phyloP scores from a whole-genome alignment of 2,113 vertebrate species.

The Perca fluviatilis region DNA sequence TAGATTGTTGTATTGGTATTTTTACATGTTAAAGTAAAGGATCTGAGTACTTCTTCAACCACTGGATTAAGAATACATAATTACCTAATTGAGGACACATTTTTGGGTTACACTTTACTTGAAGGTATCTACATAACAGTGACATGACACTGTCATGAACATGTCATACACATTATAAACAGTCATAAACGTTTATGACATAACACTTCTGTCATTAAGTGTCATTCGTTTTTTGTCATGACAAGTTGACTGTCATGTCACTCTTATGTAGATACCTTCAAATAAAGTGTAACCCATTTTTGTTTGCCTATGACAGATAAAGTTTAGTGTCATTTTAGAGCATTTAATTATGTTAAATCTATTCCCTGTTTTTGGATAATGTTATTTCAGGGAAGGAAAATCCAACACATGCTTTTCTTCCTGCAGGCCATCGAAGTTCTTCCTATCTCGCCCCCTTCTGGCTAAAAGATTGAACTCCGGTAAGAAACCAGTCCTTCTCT shows the following conservation, averaged over 20 bases:
- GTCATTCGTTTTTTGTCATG: no score
- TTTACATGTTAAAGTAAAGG: neutral
- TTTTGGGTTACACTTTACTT: neutral
- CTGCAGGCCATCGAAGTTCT: neutral
- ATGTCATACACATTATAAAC: no score
- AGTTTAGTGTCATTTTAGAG: neutral
- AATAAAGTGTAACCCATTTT: neutral
- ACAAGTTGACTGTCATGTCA: no score
- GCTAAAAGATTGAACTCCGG: neutral
- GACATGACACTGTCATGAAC: no score
- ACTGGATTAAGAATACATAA: neutral
- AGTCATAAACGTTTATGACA: no score
- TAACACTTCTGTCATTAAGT: no score
- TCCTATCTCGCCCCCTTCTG: conserved; percentile 12
- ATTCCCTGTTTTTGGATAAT: neutral
- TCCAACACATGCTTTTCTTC: neutral
- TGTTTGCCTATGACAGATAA: neutral
- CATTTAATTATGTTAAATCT: no score
- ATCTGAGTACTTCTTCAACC: neutral
- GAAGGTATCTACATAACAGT: no score
- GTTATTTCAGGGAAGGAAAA: neutral
- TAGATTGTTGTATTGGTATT: neutral
- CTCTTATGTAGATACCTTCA: no score
- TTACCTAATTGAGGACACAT: neutral
- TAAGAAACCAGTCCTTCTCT: neutral